phyloP scores from a whole-genome alignment of 2,797 vertebrate genomes.

The Typhlichthys eigenmanni region DNA sequence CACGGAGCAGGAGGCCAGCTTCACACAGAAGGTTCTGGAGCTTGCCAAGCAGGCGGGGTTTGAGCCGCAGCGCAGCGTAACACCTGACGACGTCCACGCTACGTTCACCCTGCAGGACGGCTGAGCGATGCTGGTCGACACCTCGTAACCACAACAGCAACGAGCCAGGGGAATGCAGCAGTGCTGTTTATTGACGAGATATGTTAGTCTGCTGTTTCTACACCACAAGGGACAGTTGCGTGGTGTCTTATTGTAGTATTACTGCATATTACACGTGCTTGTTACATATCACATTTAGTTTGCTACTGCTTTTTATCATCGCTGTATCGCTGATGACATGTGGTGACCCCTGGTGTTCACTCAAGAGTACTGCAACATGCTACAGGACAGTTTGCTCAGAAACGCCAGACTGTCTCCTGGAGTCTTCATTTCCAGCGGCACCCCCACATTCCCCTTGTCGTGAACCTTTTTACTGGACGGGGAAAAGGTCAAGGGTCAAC shows the following conservation, averaged over 20 bases:
- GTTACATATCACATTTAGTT: too few relatives aligned
- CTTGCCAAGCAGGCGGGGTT: slow-evolving; percentile 74
- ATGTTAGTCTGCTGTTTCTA: too few relatives aligned
- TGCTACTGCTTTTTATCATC: too few relatives aligned
- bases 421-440: slow-evolving; percentile 83
- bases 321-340: too few relatives aligned
- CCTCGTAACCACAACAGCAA: neutral
- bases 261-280: too few relatives aligned
- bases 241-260: too few relatives aligned
- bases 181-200: neutral
- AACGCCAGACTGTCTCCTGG: slow-evolving; percentile 7
- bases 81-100: slow-evolving; percentile 46
- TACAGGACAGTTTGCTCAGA: neutral
- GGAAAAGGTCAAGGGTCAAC: slow-evolving; percentile 17
- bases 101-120: slow-evolving; percentile 52
- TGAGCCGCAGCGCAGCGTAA: slow-evolving; percentile 31
- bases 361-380: neutral
- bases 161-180: neutral
- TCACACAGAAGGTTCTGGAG: slow-evolving; percentile 60
- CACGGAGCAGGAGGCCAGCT: slow-evolving; percentile 74
- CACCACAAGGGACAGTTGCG: too few relatives aligned
- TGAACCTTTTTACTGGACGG: slow-evolving; percentile 83
- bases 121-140: neutral
- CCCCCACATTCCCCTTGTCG: slow-evolving; percentile 85
- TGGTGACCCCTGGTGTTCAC: too few relatives aligned